Evolutionary conservation across 2,888 invertebrate species (phyloP).

Genomic region (Andrena flavipes): DNA sequence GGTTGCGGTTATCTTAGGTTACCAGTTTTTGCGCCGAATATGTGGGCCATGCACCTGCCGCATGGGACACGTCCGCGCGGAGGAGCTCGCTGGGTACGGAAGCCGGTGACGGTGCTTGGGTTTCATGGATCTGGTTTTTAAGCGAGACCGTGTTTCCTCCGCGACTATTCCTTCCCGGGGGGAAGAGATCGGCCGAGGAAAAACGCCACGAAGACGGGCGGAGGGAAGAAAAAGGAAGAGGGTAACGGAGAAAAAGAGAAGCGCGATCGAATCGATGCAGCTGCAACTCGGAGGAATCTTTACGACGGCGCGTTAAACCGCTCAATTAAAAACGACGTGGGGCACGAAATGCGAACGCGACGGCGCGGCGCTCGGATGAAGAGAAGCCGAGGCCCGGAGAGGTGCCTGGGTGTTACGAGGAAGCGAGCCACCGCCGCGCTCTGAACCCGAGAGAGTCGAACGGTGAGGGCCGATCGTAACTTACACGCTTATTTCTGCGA

Average conservation of each 20-base stretch:
- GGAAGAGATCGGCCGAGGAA: neutral
- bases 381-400: constrained; percentile 15
- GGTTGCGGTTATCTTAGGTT: constrained; percentile 67
- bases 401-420: neutral
- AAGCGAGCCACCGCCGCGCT: neutral
- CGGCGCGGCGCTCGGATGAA: constrained; percentile 14
- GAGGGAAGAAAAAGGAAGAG: constrained; percentile 9
- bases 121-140: constrained; percentile 73
- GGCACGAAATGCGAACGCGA: constrained; percentile 35
- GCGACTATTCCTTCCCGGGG: constrained; percentile 42
- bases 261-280: constrained; percentile 56
- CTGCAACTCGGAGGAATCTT: constrained; percentile 66
- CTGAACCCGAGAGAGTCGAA: constrained; percentile 22
- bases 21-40: constrained; percentile 76
- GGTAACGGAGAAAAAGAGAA: neutral
- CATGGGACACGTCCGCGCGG: constrained; percentile 33
- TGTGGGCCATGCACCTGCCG: constrained; percentile 79
- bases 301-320: constrained; percentile 70
- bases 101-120: constrained; percentile 62
- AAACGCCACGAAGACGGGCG: neutral
- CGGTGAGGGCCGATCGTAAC: constrained; percentile 57
- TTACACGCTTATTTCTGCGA: constrained; percentile 67
- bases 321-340: constrained; percentile 69
- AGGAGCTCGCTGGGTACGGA: constrained; percentile 56
- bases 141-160: constrained; percentile 46